These are phyloP conservation scores for Dolichopus griseipennis DNA, from an alignment of 2,888 invertebrate genomes.

Conservation along the genomic window DNA sequence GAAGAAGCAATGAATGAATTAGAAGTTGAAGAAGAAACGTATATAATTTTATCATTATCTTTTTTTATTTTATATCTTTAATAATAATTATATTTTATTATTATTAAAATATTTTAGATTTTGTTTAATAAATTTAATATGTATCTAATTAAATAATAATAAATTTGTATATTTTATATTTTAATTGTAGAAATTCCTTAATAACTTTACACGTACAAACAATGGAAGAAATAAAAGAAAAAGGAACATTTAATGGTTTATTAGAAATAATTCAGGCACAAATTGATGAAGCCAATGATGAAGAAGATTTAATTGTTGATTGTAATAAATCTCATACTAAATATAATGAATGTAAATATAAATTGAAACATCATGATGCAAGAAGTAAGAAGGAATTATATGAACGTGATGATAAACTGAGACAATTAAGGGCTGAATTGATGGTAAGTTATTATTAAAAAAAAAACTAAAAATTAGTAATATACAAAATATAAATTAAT, in stretches of 20 bases:
- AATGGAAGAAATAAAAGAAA: constrained; percentile 14
- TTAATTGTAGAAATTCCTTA: constrained; percentile 15
- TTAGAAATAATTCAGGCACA: constrained; percentile 8
- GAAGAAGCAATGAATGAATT: constrained; percentile 15
- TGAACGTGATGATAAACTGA: neutral
- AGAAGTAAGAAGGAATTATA: neutral
- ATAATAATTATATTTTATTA: too few species aligned
- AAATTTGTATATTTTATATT: too few species aligned
- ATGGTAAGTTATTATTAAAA: neutral
- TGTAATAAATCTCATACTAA: constrained; percentile 12
- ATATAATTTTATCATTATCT: too few species aligned
- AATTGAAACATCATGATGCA: neutral
- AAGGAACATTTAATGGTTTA: constrained; percentile 12
- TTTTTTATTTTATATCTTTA: too few species aligned
- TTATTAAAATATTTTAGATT: too few species aligned
- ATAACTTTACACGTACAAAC: constrained; percentile 14
- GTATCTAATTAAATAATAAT: too few species aligned
- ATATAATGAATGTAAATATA: constrained; percentile 11
- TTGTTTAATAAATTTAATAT: too few species aligned
- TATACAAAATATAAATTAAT: too few species aligned
- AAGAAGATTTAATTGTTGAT: constrained; percentile 16
- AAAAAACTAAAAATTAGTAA: too few species aligned
- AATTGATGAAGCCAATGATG: constrained; percentile 15
- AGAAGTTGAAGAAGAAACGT: constrained; percentile 21
- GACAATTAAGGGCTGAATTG: neutral